These are phyloP conservation scores for Monomorium pharaonis DNA, from an alignment of 1,140 invertebrate species.

Conservation along the genomic window DNA sequence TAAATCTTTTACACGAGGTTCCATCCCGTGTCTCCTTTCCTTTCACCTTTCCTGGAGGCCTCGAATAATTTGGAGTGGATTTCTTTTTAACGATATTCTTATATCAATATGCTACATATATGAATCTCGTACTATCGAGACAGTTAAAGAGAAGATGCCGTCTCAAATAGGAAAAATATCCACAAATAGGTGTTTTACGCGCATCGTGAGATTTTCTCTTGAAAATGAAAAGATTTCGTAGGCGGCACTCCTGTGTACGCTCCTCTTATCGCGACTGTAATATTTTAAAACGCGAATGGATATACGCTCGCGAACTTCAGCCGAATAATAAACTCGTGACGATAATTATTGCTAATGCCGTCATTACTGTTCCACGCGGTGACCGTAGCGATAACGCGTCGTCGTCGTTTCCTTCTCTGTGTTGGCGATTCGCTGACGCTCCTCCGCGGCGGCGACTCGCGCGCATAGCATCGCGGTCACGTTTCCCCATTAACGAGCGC, in stretches of 20 bases:
- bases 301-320: neutral
- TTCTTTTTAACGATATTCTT: neutral
- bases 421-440: too few relatives aligned
- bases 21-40: neutral
- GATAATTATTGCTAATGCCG: conserved; percentile 38
- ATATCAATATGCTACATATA: neutral
- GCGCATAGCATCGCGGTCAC: conserved; percentile 7
- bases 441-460: neutral
- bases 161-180: neutral
- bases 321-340: conserved; percentile 19
- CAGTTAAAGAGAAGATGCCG: neutral
- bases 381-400: conserved; percentile 14
- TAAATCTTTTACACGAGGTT: neutral
- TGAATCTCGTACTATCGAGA: neutral
- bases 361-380: conserved; percentile 1
- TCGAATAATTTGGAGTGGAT: conserved; percentile 19
- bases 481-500: conserved; percentile 34
- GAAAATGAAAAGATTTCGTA: neutral
- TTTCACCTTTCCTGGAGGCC: neutral
- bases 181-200: neutral
- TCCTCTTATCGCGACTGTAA: neutral
- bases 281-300: neutral
- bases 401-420: neutral
- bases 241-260: neutral
- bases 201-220: neutral